phyloP scores from a whole-genome alignment of 2,797 vertebrate species.

The Dromococcyx pavoninus region DNA sequence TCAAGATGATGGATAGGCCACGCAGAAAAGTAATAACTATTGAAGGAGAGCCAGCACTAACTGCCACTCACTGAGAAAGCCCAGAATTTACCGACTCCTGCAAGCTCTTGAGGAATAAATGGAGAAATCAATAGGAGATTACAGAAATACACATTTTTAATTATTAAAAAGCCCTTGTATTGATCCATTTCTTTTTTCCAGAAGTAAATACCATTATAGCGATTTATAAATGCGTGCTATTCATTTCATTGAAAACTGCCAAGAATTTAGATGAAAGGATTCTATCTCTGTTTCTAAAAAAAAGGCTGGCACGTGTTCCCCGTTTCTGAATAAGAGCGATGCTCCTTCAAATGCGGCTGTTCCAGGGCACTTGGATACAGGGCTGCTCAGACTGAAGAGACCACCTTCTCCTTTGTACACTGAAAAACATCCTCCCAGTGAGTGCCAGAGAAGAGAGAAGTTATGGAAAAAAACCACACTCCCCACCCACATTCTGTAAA shows the following conservation, averaged over 20 bases:
- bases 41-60: conserved; percentile 11
- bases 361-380: background rate
- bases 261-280: conserved; percentile 39
- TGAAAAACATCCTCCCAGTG: background rate
- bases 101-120: conserved; percentile 48
- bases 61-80: conserved; percentile 32
- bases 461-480: background rate
- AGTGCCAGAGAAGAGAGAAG: background rate
- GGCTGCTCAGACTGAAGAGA: background rate
- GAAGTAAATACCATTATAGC: conserved; percentile 66
- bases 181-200: conserved; percentile 64
- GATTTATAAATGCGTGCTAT: conserved; percentile 53
- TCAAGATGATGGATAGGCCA: conserved; percentile 51
- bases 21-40: conserved; percentile 46
- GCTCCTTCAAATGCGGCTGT: background rate
- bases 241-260: conserved; percentile 24
- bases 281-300: background rate
- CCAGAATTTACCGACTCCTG: conserved; percentile 40
- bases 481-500: background rate
- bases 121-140: conserved; percentile 67
- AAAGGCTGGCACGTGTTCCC: background rate
- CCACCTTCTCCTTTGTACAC: background rate
- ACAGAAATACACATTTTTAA: conserved; percentile 78
- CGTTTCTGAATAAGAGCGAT: background rate
- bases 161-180: conserved; percentile 74